Percentiles rank a stretch among this genome's conserved stretches.
Evolutionary conservation across 2,888 invertebrate species (phyloP).

Genomic region (Zygaena filipendulae): DNA sequence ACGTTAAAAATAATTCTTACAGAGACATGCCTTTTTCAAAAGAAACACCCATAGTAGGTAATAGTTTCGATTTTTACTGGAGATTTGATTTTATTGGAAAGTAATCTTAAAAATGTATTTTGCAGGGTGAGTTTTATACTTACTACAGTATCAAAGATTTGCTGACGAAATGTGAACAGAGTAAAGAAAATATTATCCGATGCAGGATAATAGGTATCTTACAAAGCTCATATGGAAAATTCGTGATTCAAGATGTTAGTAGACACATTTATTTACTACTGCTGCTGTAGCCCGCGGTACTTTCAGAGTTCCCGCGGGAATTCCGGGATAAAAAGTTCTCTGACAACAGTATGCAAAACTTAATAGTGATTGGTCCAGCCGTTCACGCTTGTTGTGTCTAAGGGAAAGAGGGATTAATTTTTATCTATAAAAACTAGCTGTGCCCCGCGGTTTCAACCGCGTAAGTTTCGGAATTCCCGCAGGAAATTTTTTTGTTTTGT

Average conservation of each 20-base stretch:
- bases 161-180: conserved; percentile 19
- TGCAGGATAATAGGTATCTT: conserved; percentile 44
- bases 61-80: conserved; percentile 1
- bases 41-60: conserved; percentile 28
- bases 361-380: no score
- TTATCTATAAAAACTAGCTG: no score
- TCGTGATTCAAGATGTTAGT: conserved; percentile 37
- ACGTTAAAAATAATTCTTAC: conserved; percentile 23
- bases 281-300: no score
- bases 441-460: no score
- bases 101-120: conserved; percentile 12
- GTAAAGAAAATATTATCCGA: conserved; percentile 23
- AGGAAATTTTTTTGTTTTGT: no score
- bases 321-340: no score
- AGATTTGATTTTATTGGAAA: conserved; percentile 1
- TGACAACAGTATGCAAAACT: no score
- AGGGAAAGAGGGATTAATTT: no score
- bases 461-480: no score
- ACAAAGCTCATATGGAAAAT: conserved; percentile 34
- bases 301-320: no score
- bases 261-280: no score
- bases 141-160: conserved; percentile 28
- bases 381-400: no score
- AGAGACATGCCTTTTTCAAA: conserved; percentile 26
- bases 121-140: conserved; percentile 37